Evolutionary conservation across 2,888 invertebrate genomes (phyloP).

Genomic region (Autographa pulchrina): DNA sequence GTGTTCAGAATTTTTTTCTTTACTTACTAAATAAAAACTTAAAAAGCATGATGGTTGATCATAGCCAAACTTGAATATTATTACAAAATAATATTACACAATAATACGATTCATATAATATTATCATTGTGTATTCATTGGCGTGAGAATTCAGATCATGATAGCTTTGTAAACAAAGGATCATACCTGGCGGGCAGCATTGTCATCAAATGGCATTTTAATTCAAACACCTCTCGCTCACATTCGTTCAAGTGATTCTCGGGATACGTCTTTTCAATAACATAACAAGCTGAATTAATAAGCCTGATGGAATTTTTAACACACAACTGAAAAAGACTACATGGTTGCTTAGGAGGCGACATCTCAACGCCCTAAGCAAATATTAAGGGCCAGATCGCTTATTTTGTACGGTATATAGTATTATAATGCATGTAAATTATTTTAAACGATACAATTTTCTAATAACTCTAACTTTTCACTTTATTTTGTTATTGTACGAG

Average conservation of each 20-base stretch:
- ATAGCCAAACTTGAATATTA: not conserved
- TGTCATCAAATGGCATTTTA: conserved; percentile 78
- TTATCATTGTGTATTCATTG: conserved; percentile 2
- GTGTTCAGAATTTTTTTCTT: too few species aligned
- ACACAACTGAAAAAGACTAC: conserved; percentile 80
- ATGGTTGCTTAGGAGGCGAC: conserved; percentile 85
- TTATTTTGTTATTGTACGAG: conserved; percentile 30
- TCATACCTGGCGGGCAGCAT: conserved; percentile 84
- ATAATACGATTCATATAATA: not conserved
- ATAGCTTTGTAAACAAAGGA: conserved; percentile 25
- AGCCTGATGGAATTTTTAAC: conserved; percentile 80
- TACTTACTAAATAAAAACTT: too few species aligned
- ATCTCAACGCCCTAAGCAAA: conserved; percentile 63
- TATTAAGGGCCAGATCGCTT: conserved; percentile 27
- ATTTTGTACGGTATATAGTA: conserved; percentile 18
- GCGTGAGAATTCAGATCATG: not conserved
- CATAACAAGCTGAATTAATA: conserved; percentile 83
- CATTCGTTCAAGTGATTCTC: conserved; percentile 78
- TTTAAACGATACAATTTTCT: conserved; percentile 25
- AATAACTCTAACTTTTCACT: conserved; percentile 35
- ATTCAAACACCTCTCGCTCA: conserved; percentile 74
- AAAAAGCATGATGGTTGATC: not conserved
- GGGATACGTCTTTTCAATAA: conserved; percentile 80
- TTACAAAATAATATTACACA: not conserved
- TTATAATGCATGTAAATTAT: conserved; percentile 19